Evolutionary conservation across 2,113 vertebrate species (phyloP), one percentile per base, ranked within the genome.

Genomic region (Ovis canadensis): DNA sequence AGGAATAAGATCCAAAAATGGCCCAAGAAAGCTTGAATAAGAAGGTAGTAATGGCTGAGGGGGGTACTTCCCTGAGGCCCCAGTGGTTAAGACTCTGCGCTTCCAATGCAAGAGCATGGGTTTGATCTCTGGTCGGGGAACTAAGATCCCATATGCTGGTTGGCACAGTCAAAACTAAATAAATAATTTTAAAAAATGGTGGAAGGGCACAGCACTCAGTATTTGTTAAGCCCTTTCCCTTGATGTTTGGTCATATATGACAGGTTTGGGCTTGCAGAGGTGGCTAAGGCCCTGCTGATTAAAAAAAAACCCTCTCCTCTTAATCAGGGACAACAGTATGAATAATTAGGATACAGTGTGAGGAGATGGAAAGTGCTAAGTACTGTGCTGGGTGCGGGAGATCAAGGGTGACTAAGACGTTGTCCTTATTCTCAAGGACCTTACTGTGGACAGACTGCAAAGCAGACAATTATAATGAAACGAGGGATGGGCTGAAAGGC

Each of bases 401-500:
- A 45, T 55, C 13, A 45, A 82, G 88, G 50, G 19, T 27, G 36
- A 36, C 17, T 40, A 29, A 23, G 50, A 59, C 17, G 13, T 4
- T 5, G 2, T 71, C 40, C n/a, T 21, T 52, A 33, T 85, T 78
- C 55, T 87, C 55, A 50, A 87, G 71, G 57, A 52, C 55, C 29
- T 64, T 83, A 14, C 10, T 12, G 23, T 31, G 86, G 86, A 23
- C 5, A 82, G 40, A 81, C 16, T 50, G 4, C 36, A 64, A 25
- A 33, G 27, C 7, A 7, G 96, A 67, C 16, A 9, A 1, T 43
- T 50, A 13, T 52, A 3, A 16, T 48, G 8, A 6, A 15, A 25
- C 3, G 1, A 40, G 8, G 17, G 16, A 7, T 2, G 27, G 62
- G 15, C n/a, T 55, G 2, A 27, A 1, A 62, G 1, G 10, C 16